phyloP scores from a whole-genome alignment of 1,140 invertebrate species.

The Orius insidiosus region DNA sequence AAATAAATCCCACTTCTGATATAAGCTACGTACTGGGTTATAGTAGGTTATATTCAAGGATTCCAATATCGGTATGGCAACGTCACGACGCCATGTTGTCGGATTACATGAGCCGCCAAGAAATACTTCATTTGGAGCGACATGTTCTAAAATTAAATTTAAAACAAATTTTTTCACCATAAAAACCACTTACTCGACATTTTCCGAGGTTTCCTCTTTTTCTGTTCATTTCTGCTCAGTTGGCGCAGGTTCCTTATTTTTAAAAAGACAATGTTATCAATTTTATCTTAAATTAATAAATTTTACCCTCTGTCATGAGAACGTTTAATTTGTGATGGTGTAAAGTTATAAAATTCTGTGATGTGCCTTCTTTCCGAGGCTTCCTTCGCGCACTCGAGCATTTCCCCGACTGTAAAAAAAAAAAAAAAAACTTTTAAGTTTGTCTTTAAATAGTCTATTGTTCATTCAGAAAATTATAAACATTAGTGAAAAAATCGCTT shows the following conservation, averaged over 20 bases:
- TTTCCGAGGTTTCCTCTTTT: conserved; percentile 22
- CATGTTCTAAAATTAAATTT: conserved; percentile 25
- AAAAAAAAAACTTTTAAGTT: no score
- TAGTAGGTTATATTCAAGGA: conserved; percentile 84
- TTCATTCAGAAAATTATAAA: no score
- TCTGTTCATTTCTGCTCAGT: conserved; percentile 24
- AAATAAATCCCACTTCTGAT: no score
- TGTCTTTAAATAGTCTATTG: neutral
- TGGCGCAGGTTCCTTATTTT: conserved; percentile 23
- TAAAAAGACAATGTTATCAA: conserved; percentile 11
- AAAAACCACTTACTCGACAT: conserved; percentile 23
- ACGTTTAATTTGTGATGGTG: conserved; percentile 36
- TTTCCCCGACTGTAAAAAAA: conserved; percentile 32
- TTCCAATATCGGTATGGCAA: conserved; percentile 83
- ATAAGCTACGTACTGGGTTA: conserved; percentile 74
- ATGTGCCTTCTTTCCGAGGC: conserved; percentile 29
- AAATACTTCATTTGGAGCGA: conserved; percentile 68
- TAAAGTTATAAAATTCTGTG: conserved; percentile 20
- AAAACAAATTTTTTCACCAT: neutral
- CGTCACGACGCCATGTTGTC: conserved; percentile 86
- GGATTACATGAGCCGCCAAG: conserved; percentile 95
- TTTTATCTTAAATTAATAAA: conserved; percentile 4
- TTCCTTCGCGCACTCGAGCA: conserved; percentile 40
- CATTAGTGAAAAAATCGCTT: no score
- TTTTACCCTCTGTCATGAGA: conserved; percentile 20